A percentile compares a stretch with the other conserved stretches of the same genome.
phyloP scores from a whole-genome alignment of 2,888 invertebrate genomes.

The Drosophila macrothrix region DNA sequence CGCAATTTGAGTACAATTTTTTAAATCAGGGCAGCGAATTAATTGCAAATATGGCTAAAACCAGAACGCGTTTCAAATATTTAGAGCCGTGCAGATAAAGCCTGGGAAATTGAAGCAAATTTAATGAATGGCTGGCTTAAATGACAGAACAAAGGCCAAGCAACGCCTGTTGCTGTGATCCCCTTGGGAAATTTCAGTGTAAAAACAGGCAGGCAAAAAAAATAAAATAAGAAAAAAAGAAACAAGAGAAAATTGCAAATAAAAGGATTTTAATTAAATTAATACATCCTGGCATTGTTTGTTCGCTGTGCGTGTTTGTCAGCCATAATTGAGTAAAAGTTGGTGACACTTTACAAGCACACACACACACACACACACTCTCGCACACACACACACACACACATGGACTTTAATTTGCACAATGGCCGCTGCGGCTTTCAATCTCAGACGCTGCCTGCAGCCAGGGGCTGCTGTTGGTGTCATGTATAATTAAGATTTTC shows the following conservation, averaged over 20 bases:
- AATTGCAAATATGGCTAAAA: neutral
- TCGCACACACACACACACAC: neutral
- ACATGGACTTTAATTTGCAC: constrained; percentile 44
- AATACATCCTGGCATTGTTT: constrained; percentile 73
- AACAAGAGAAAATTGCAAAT: constrained; percentile 49
- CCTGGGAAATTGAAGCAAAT: constrained; percentile 21
- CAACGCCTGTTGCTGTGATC: constrained; percentile 12
- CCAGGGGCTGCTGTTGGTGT: constrained; percentile 61
- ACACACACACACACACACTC: constrained; percentile 10
- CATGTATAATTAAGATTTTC: constrained; percentile 79
- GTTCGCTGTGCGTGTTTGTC: constrained; percentile 55
- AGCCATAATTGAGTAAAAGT: constrained; percentile 76
- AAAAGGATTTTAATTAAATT: constrained; percentile 81
- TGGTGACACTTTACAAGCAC: constrained; percentile 69
- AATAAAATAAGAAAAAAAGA: constrained; percentile 10
- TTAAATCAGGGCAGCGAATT: neutral
- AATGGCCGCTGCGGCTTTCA: constrained; percentile 71
- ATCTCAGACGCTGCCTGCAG: constrained; percentile 53
- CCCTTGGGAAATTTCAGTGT: constrained; percentile 36
- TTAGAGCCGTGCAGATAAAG: neutral
- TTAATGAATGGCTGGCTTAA: constrained; percentile 17
- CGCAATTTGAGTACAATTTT: neutral
- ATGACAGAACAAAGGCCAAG: constrained; percentile 10
- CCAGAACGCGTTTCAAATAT: neutral
- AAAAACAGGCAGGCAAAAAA: neutral